Base-by-base conservation (phyloP, 2,797 vertebrate genomes). In the Epinephelus coioides region DNA sequence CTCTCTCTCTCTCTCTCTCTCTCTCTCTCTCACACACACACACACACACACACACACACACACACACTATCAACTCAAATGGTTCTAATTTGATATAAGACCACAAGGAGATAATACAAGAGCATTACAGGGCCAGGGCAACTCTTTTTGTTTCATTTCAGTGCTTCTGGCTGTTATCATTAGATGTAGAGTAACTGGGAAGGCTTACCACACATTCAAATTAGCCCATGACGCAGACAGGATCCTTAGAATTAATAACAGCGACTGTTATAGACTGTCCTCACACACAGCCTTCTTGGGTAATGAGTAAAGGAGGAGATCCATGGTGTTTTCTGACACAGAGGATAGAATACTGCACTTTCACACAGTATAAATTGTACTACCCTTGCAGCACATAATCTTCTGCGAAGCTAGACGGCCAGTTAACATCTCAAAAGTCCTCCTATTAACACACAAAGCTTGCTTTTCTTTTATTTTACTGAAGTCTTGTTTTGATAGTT, bases 171-270 rank as follows among this genome's bases (percentile, higher is more conserved):
- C n/a, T 11, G 5, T 40, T 9, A 50, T 69, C 4, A 27, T 3
- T 17, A 47, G 14, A 64, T 64, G 18, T 9, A n/a, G 57, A 46
- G 38, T 44, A 60, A 59, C 55, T 68, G 38, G 38, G 46, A 54
- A 51, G 46, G 30, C 49, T 57, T 38, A 69, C 17, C 30, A 40
- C 47, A 53, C 46, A 55, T 6, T 55, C 14, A 51, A 50, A 57
- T 56, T 5, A 44, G 23, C 56, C 40, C 55, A 30, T 30, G 70
- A 62, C 19, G 18, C 12, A 49, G 27, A 38, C 23, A 15, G 5
- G 54, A 60, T 47, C 12, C 12, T 12, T 14, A 17, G 14, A 56
- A 47, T 46, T n/a, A 54, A 9, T 2, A 55, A 30, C 23, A 50
- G 17, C 8, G 11, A 61, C 7, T 4, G 14, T 4, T 27, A 15